phyloP scores from a whole-genome alignment of 2,888 invertebrate genomes.

The Iselma pallidipennis region DNA sequence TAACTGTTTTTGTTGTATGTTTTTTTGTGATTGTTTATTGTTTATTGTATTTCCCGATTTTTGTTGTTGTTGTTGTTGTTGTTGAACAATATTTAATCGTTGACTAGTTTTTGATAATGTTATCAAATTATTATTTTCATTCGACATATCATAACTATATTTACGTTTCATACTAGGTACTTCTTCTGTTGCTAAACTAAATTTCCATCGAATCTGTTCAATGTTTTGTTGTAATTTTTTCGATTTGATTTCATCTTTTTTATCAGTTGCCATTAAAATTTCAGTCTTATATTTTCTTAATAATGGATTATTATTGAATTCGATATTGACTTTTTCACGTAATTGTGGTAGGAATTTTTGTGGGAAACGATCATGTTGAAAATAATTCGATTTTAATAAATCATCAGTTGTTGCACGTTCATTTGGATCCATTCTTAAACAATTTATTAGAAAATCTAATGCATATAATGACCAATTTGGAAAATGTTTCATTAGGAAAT shows the following conservation, averaged over 20 bases:
- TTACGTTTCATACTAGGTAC: constrained; percentile 49
- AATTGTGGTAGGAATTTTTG: constrained; percentile 70
- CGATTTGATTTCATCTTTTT: constrained; percentile 41
- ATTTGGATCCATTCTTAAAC: constrained; percentile 67
- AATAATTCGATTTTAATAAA: constrained; percentile 68
- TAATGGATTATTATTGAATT: constrained; percentile 62
- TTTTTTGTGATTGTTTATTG: constrained; percentile 9
- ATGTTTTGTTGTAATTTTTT: constrained; percentile 27
- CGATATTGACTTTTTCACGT: constrained; percentile 65
- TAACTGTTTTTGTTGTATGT: constrained; percentile 9
- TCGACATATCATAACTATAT: constrained; percentile 38
- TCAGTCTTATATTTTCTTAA: constrained; percentile 53
- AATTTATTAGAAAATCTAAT: constrained; percentile 56
- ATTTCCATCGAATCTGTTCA: constrained; percentile 49
- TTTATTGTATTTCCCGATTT: constrained; percentile 2
- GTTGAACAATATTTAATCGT: constrained; percentile 35
- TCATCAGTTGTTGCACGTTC: constrained; percentile 65
- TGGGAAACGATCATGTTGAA: constrained; percentile 68
- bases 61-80: constrained; percentile 11
- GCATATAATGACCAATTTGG: constrained; percentile 55
- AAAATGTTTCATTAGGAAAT: constrained; percentile 51
- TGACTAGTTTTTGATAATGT: constrained; percentile 36
- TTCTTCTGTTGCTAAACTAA: constrained; percentile 42
- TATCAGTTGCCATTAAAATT: constrained; percentile 51
- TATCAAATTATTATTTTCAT: constrained; percentile 33